A percentile compares a stretch with the other conserved stretches of the same genome.
Evolutionary conservation across 2,113 vertebrate species (phyloP).

Genomic region (Ahaetulla prasina): DNA sequence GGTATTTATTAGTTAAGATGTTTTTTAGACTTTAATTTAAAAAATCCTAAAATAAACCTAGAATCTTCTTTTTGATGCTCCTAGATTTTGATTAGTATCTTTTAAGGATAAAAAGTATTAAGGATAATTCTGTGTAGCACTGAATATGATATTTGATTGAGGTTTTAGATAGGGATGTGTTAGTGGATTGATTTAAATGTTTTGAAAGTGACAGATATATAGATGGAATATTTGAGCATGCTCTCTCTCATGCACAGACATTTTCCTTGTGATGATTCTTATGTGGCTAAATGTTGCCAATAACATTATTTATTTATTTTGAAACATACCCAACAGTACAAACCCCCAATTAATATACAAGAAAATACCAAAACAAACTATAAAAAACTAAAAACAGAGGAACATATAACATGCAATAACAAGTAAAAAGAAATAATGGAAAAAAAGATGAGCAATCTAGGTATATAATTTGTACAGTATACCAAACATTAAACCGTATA

Average conservation of each 20-base stretch:
- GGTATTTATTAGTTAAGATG: constrained; percentile 29
- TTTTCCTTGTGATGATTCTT: background rate
- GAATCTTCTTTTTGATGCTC: background rate
- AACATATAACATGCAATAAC: background rate
- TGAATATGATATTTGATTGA: background rate
- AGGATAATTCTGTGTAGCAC: background rate
- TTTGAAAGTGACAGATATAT: background rate
- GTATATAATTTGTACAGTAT: background rate
- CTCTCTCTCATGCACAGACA: background rate
- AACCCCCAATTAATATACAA: background rate
- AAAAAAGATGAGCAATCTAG: background rate
- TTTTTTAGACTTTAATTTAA: constrained; percentile 18
- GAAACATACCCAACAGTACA: background rate
- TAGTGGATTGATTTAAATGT: background rate
- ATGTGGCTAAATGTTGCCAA: background rate
- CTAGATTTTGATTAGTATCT: background rate
- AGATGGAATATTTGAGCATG: background rate
- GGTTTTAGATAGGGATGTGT: background rate
- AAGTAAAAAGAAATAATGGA: background rate
- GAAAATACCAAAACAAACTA: background rate
- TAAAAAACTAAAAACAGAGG: background rate
- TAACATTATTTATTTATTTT: background rate
- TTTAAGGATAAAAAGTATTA: background rate
- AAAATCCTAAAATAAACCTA: background rate
- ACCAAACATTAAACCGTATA: background rate